A percentile compares a stretch with the other conserved stretches of the same genome.
Conservation (phyloP, 1,140 invertebrate species). For the Orchestia grillus region DNA sequence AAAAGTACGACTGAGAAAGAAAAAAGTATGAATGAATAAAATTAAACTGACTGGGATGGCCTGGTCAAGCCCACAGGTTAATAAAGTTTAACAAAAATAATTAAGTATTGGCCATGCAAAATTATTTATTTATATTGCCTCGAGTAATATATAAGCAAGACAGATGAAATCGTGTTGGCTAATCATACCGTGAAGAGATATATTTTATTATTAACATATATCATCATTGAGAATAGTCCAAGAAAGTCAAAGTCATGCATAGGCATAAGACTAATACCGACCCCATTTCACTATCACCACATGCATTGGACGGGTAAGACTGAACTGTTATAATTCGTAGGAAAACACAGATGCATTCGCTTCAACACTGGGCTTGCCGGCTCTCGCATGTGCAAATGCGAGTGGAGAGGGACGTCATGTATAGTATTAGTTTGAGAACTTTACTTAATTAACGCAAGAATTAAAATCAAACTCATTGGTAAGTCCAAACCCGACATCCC, state of each 20-base stretch:
- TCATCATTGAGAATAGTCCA: neutral
- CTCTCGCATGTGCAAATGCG: neutral
- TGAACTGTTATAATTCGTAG: neutral
- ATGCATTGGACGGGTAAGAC: neutral
- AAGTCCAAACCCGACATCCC: neutral
- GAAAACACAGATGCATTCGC: neutral
- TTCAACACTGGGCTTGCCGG: neutral
- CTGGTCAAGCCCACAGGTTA: neutral
- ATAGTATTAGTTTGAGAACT: neutral
- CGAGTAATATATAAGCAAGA: no score
- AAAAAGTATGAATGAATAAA: neutral
- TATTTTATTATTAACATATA: no score
- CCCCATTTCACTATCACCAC: neutral
- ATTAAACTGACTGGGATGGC: neutral
- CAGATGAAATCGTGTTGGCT: no score
- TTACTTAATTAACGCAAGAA: neutral
- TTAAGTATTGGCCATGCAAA: no score
- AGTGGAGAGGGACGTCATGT: neutral
- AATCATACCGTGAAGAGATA: no score
- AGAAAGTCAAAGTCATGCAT: neutral
- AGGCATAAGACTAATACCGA: neutral
- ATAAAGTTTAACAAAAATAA: neutral
- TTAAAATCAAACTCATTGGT: neutral
- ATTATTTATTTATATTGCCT: no score
- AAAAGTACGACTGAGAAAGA: neutral